Conservation (phyloP, 92 coral and sea anemone species). For the Palythoa heliodiscus region DNA sequence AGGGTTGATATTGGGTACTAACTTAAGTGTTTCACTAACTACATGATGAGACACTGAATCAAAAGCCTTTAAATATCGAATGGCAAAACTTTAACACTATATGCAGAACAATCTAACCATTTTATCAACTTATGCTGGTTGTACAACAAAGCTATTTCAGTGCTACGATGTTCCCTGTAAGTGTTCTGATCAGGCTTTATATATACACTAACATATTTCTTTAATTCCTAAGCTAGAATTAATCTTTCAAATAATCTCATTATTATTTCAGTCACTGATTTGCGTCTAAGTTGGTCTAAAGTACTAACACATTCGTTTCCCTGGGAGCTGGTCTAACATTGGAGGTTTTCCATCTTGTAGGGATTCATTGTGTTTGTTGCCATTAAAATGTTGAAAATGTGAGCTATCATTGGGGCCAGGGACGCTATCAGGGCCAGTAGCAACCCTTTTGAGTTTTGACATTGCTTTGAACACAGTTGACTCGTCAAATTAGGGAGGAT, state of each 20-base stretch:
- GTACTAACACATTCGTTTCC: slow-evolving; percentile 6
- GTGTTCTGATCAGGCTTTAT: slow-evolving; percentile 41
- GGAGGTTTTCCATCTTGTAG: slow-evolving; percentile 21
- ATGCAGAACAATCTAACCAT: slow-evolving; percentile 42
- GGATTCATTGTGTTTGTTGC: background rate
- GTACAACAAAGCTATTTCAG: slow-evolving; percentile 26
- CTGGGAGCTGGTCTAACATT: slow-evolving; percentile 24
- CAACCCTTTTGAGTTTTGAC: background rate
- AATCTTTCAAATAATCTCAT: slow-evolving; percentile 39
- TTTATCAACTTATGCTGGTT: slow-evolving; percentile 38
- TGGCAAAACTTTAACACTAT: slow-evolving; percentile 29
- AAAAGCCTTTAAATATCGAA: slow-evolving; percentile 33
- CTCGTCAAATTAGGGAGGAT: background rate
- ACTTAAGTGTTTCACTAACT: background rate
- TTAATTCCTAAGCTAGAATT: slow-evolving; percentile 1
- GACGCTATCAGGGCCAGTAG: slow-evolving; percentile 47
- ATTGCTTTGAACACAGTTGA: slow-evolving; percentile 2
- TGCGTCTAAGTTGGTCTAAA: slow-evolving; percentile 40
- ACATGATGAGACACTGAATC: slow-evolving; percentile 26
- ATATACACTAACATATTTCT: slow-evolving; percentile 3
- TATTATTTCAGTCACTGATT: slow-evolving; percentile 36
- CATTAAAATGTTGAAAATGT: slow-evolving; percentile 28
- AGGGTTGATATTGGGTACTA: slow-evolving; percentile 5
- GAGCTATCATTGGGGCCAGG: slow-evolving; percentile 31
- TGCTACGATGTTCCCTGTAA: slow-evolving; percentile 22